A percentile compares a stretch with the other conserved stretches of the same genome.
These are phyloP conservation scores for Ips nitidus DNA, from an alignment of 1,140 invertebrate species.

Conservation along the genomic window DNA sequence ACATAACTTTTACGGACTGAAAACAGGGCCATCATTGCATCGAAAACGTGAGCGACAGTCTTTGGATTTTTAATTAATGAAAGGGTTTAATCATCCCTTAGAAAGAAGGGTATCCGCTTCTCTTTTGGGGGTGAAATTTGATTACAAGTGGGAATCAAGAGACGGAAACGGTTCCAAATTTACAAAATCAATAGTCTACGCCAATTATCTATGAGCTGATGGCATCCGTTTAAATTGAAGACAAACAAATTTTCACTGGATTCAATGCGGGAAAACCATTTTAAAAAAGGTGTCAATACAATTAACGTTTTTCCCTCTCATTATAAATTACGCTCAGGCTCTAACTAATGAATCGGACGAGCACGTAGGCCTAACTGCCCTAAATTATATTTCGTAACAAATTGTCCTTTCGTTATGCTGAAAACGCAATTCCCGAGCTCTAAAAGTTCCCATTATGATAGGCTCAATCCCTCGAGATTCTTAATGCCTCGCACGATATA, in stretches of 20 bases:
- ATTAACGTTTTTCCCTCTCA: no score
- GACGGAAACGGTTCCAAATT: slow-evolving; percentile 17
- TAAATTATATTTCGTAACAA: slow-evolving; percentile 14
- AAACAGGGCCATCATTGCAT: slow-evolving; percentile 20
- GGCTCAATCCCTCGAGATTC: slow-evolving; percentile 20
- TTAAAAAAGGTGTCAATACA: no score
- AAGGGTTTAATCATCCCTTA: slow-evolving; percentile 32
- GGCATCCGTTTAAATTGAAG: slow-evolving; percentile 11
- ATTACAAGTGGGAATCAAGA: slow-evolving; percentile 21
- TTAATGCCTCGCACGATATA: slow-evolving; percentile 26
- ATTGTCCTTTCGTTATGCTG: slow-evolving; percentile 14
- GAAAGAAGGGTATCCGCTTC: slow-evolving; percentile 18
- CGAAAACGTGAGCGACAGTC: slow-evolving; percentile 25
- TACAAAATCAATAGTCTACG: slow-evolving; percentile 20
- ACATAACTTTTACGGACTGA: slow-evolving; percentile 18
- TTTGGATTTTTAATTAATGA: slow-evolving; percentile 32
- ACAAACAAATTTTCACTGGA: slow-evolving; percentile 10
- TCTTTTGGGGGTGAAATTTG: slow-evolving; percentile 22
- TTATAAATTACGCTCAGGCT: no score
- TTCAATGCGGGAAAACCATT: not conserved
- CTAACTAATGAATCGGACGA: not conserved
- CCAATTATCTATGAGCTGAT: slow-evolving; percentile 3
- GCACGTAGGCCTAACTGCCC: slow-evolving; percentile 7
- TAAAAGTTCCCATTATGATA: slow-evolving; percentile 26
- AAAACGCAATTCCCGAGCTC: slow-evolving; percentile 11